Conservation (phyloP, 1,140 invertebrate species). For the Neotoxoptera formosana region DNA sequence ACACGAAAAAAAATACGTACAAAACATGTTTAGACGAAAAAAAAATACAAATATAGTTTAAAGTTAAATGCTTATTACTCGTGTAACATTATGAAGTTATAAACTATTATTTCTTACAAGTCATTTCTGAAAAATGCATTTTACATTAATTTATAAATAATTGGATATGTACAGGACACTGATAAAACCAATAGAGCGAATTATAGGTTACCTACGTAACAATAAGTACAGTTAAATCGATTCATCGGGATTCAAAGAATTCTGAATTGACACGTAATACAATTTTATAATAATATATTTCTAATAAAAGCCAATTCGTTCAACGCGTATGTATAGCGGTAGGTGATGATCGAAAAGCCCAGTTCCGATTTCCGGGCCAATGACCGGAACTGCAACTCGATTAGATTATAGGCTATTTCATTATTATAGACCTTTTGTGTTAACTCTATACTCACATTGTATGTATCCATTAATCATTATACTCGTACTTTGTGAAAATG, state of each 20-base stretch:
- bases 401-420: slow-evolving; percentile 49
- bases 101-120: background rate
- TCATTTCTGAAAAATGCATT: background rate
- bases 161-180: background rate
- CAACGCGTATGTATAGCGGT: background rate
- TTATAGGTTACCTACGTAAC: background rate
- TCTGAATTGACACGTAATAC: background rate
- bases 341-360: slow-evolving; percentile 23
- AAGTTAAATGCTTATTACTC: background rate
- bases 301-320: slow-evolving; percentile 50
- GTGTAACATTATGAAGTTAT: background rate
- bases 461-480: slow-evolving; percentile 32
- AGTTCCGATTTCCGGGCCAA: slow-evolving; percentile 55
- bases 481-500: slow-evolving; percentile 22
- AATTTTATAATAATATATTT: slow-evolving; percentile 43
- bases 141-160: slow-evolving; percentile 25
- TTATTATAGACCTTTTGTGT: slow-evolving; percentile 50
- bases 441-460: slow-evolving; percentile 14
- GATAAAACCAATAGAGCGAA: background rate
- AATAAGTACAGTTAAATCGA: slow-evolving; percentile 29
- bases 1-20: background rate
- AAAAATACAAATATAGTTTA: background rate
- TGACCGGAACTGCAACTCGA: slow-evolving; percentile 55
- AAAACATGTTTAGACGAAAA: background rate
- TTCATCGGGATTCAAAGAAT: slow-evolving; percentile 19